Evolutionary conservation across 2,797 vertebrate species (phyloP).

Genomic region (Lagorchestes hirsutus): DNA sequence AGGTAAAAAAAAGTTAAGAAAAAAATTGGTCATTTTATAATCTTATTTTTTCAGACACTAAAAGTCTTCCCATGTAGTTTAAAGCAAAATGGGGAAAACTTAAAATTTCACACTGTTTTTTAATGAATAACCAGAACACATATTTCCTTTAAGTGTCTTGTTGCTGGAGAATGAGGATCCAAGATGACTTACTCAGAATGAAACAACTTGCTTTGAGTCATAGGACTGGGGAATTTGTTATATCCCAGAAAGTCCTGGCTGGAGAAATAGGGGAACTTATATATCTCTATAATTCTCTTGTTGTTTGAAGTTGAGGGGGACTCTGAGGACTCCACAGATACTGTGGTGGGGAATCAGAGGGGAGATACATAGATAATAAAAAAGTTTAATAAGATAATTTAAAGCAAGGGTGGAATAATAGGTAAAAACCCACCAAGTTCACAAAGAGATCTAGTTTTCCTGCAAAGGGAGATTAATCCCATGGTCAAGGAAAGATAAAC

Average conservation of each 20-base stretch:
- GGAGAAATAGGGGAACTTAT: accelerated
- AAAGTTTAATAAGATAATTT: neutral
- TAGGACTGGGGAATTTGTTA: accelerated
- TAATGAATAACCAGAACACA: neutral
- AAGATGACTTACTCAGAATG: neutral
- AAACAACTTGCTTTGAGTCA: neutral
- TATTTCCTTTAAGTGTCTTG: neutral
- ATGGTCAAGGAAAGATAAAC: neutral
- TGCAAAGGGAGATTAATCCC: neutral
- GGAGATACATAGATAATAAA: accelerated
- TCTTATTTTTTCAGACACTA: conserved; percentile 10
- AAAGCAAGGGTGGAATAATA: neutral
- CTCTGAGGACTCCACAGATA: neutral
- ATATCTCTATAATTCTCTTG: accelerated
- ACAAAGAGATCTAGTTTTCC: neutral
- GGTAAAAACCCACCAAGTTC: neutral
- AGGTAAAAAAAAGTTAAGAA: neutral
- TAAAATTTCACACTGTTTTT: neutral
- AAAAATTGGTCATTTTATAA: neutral
- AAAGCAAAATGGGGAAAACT: neutral
- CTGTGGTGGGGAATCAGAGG: neutral
- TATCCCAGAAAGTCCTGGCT: neutral
- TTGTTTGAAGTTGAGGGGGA: neutral
- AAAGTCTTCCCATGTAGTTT: neutral
- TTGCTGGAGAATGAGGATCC: neutral